These are phyloP conservation scores for Nezara viridula DNA, from an alignment of 2,888 invertebrate genomes.

Conservation along the genomic window DNA sequence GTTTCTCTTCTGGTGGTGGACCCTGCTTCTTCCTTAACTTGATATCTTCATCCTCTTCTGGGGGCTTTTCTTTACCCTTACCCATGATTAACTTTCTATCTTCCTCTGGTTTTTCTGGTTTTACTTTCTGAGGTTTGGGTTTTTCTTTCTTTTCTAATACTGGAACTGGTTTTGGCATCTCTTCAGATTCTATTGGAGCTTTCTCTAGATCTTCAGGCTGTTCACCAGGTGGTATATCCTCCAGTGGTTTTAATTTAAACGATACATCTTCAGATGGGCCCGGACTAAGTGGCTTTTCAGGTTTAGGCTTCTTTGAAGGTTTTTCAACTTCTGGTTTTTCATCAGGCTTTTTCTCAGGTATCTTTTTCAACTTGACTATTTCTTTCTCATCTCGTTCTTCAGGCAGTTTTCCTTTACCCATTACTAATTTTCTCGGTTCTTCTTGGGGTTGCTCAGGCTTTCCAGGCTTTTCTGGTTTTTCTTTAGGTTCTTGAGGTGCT, in stretches of 20 bases:
- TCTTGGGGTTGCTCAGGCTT: conserved; percentile 69
- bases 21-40: conserved; percentile 69
- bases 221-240: conserved; percentile 66
- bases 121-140: conserved; percentile 58
- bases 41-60: conserved; percentile 67
- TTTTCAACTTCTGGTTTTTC: conserved; percentile 68
- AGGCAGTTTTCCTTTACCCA: conserved; percentile 72
- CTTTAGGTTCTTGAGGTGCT: conserved; percentile 66
- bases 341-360: conserved; percentile 69
- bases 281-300: conserved; percentile 67
- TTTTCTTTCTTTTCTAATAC: conserved; percentile 52
- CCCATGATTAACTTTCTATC: conserved; percentile 65
- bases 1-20: conserved; percentile 68
- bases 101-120: conserved; percentile 65
- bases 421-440: conserved; percentile 69
- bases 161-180: conserved; percentile 58
- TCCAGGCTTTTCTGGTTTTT: conserved; percentile 60
- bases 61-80: conserved; percentile 65
- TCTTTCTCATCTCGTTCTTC: conserved; percentile 67
- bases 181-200: conserved; percentile 26
- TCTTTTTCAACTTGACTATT: conserved; percentile 72
- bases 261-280: conserved; percentile 65
- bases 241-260: conserved; percentile 65
- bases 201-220: conserved; percentile 66
- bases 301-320: conserved; percentile 64